Evolutionary conservation across 2,113 vertebrate species (phyloP).

Genomic region (Procapra przewalskii): DNA sequence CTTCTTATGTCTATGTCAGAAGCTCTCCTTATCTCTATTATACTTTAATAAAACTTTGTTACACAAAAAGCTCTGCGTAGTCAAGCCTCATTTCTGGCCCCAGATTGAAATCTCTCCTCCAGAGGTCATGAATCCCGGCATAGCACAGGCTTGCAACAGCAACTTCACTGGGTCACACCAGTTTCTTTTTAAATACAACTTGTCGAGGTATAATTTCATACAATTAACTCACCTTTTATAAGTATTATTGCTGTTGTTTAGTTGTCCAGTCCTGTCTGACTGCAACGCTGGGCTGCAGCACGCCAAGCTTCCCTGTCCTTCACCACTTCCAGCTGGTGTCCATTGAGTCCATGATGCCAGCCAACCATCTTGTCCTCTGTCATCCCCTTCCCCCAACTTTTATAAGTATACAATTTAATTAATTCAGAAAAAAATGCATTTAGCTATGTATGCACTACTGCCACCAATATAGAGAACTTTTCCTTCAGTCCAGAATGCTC

Average conservation of each 20-base stretch:
- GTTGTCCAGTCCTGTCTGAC: too few species aligned
- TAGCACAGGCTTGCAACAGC: not conserved
- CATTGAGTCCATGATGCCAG: too few species aligned
- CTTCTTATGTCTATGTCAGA: too few species aligned
- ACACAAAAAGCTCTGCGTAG: too few species aligned
- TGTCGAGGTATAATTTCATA: not conserved
- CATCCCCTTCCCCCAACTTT: too few species aligned
- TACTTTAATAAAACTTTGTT: too few species aligned
- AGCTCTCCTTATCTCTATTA: too few species aligned
- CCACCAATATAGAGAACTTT: not conserved
- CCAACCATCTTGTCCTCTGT: too few species aligned
- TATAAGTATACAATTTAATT: not conserved
- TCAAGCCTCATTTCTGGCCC: too few species aligned
- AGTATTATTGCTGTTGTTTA: not conserved
- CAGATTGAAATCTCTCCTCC: not conserved
- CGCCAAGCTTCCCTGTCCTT: too few species aligned
- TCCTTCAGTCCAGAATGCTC: not conserved
- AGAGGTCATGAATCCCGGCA: not conserved
- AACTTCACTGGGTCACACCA: not conserved
- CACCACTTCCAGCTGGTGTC: too few species aligned
- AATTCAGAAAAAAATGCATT: not conserved
- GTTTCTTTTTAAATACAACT: not conserved
- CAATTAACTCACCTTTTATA: not conserved
- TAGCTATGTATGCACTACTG: not conserved
- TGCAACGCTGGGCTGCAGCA: too few species aligned